Conservation (phyloP, 2,113 vertebrate species). For the Elephantulus edwardii region DNA sequence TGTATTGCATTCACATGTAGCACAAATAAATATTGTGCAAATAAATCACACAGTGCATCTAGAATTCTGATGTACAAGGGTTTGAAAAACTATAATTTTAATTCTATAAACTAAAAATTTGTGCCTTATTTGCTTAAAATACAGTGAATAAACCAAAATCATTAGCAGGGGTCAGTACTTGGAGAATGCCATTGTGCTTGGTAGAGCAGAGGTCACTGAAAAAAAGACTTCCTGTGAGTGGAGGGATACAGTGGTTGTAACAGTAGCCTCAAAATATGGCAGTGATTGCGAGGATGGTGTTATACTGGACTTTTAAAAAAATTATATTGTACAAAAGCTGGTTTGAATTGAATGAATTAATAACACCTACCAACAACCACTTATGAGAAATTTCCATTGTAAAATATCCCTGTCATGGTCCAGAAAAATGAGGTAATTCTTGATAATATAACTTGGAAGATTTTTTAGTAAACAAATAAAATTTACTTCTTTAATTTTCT, state of each 20-base stretch:
- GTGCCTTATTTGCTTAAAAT: too few species aligned
- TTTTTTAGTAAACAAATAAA: slow-evolving; percentile 25
- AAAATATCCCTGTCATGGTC: not conserved
- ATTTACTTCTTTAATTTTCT: not conserved
- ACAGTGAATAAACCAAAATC: not conserved
- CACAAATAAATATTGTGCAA: too few species aligned
- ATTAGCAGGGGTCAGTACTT: not conserved
- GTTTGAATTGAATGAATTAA: not conserved
- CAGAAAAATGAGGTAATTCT: not conserved
- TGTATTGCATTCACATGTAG: too few species aligned
- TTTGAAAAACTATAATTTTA: too few species aligned
- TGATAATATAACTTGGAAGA: not conserved
- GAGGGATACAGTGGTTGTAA: not conserved
- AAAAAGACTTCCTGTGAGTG: not conserved
- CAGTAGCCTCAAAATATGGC: not conserved
- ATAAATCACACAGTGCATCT: too few species aligned
- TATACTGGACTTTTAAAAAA: not conserved
- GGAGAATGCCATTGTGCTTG: not conserved
- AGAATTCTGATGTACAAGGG: too few species aligned
- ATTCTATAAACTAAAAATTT: too few species aligned
- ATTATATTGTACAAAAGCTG: not conserved
- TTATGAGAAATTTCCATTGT: slow-evolving; percentile 21
- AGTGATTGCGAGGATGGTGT: not conserved
- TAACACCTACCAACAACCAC: not conserved
- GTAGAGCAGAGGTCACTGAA: not conserved